A percentile compares a stretch with the other conserved stretches of the same genome.
phyloP scores from a whole-genome alignment of 2,888 invertebrate species.

The Thecocarcelia acutangulata region DNA sequence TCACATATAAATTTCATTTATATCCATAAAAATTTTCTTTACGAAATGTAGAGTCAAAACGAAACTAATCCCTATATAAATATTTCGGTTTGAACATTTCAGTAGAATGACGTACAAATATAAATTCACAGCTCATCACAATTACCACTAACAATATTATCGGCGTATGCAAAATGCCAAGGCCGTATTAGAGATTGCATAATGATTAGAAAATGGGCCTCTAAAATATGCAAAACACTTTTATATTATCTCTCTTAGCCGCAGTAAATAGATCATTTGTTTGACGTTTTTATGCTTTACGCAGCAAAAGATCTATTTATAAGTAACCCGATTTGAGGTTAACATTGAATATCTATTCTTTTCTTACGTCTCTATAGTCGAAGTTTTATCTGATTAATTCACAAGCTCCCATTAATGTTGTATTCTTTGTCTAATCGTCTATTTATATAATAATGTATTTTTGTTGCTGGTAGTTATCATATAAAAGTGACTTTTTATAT shows the following conservation, averaged over 20 bases:
- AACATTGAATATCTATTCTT: too few relatives aligned
- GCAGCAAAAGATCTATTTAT: too few relatives aligned
- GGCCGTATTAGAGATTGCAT: conserved; percentile 13
- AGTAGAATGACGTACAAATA: conserved; percentile 1
- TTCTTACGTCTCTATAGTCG: too few relatives aligned
- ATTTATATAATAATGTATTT: too few relatives aligned
- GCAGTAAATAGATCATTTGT: background rate
- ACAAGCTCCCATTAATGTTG: too few relatives aligned
- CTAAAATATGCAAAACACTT: background rate
- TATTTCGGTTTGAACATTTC: background rate
- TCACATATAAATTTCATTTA: conserved; percentile 8
- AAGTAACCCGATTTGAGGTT: too few relatives aligned
- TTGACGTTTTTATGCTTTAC: too few relatives aligned
- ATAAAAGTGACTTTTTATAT: too few relatives aligned
- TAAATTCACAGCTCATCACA: conserved; percentile 24
- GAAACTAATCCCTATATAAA: conserved; percentile 20
- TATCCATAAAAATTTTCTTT: background rate
- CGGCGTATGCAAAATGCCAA: conserved; percentile 10
- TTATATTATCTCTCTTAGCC: background rate
- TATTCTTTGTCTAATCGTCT: too few relatives aligned
- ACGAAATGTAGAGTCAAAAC: conserved; percentile 7
- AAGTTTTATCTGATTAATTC: too few relatives aligned
- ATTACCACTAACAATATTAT: background rate
- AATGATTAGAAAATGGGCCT: conserved; percentile 1
- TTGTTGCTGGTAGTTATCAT: too few relatives aligned